phyloP scores from a whole-genome alignment of 1,140 invertebrate species.

The Pachypsylla venusta region DNA sequence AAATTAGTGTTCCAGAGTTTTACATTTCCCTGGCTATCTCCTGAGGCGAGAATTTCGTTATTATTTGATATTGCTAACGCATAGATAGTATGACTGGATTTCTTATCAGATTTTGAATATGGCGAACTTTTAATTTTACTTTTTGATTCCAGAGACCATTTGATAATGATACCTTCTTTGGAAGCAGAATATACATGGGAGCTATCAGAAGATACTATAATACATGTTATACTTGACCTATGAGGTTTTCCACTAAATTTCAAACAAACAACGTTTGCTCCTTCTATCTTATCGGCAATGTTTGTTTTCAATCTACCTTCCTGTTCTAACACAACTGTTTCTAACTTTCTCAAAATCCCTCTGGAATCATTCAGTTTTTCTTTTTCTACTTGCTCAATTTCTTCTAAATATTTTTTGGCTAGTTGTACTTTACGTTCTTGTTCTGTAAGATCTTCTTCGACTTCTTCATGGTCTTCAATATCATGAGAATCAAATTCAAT shows the following conservation, averaged over 20 bases:
- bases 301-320: slow-evolving; percentile 57
- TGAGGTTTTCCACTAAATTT: slow-evolving; percentile 43
- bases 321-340: slow-evolving; percentile 71
- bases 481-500: slow-evolving; percentile 31
- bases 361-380: slow-evolving; percentile 48
- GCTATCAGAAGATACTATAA: slow-evolving; percentile 59
- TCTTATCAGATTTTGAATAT: slow-evolving; percentile 27
- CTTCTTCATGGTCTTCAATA: slow-evolving; percentile 33
- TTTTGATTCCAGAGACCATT: slow-evolving; percentile 49
- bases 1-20: slow-evolving; percentile 71
- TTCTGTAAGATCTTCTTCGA: slow-evolving; percentile 58
- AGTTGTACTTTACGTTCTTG: slow-evolving; percentile 78
- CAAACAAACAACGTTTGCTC: slow-evolving; percentile 30
- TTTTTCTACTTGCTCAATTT: slow-evolving; percentile 67
- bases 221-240: slow-evolving; percentile 60
- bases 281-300: slow-evolving; percentile 49
- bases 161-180: slow-evolving; percentile 75
- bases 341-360: slow-evolving; percentile 51
- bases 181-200: slow-evolving; percentile 64
- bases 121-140: slow-evolving; percentile 30
- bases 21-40: slow-evolving; percentile 57
- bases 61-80: slow-evolving; percentile 65
- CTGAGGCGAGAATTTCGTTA: slow-evolving; percentile 66
- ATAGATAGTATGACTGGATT: slow-evolving; percentile 9
- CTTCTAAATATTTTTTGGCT: slow-evolving; percentile 73